These are phyloP conservation scores for Nebria ingens DNA, from an alignment of 1,140 invertebrate species.

Conservation along the genomic window DNA sequence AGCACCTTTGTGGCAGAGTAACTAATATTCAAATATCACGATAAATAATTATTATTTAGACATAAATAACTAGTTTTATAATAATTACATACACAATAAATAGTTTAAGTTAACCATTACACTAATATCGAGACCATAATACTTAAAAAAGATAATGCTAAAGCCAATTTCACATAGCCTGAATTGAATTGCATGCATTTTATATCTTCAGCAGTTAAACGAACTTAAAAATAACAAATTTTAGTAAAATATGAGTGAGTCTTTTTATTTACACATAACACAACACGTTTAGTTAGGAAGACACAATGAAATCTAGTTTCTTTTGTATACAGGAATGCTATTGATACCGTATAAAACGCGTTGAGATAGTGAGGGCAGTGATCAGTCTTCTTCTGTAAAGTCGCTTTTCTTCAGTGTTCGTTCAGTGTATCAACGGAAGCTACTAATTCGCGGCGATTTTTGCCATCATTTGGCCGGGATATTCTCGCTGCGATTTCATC, in stretches of 20 bases:
- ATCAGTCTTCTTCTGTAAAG: not conserved
- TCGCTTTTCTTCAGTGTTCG: constrained; percentile 19
- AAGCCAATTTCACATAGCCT: not conserved
- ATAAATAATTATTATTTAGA: not conserved
- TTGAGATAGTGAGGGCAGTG: not conserved
- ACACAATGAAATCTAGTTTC: not conserved
- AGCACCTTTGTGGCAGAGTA: not conserved
- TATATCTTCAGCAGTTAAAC: too few relatives aligned
- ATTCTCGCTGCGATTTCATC: constrained; percentile 47
- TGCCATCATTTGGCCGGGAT: constrained; percentile 17
- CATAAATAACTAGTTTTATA: not conserved
- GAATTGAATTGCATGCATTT: too few relatives aligned
- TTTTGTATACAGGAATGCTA: not conserved
- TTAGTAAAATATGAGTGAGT: too few relatives aligned
- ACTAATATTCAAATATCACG: not conserved
- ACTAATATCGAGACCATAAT: not conserved
- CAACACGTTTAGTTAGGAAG: not conserved
- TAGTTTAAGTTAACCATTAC: not conserved
- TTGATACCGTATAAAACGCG: not conserved
- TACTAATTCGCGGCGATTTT: constrained; percentile 27
- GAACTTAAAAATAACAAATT: too few relatives aligned
- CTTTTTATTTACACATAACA: not conserved
- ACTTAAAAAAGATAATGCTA: not conserved
- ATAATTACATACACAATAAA: not conserved
- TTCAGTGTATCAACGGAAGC: constrained; percentile 34